Conservation (phyloP, 1,140 invertebrate genomes). For the Hypothenemus hampei region DNA sequence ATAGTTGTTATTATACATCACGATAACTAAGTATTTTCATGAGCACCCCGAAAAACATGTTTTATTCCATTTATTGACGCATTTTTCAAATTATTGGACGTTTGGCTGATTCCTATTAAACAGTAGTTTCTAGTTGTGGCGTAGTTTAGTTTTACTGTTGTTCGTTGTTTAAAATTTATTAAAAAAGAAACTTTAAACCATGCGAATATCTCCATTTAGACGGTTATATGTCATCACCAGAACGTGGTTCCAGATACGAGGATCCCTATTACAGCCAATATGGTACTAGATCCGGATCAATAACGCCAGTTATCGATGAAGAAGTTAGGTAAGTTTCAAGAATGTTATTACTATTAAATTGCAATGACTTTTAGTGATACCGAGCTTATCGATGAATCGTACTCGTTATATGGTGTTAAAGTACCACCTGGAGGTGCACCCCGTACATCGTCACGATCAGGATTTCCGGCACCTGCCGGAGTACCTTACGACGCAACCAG, state of each 20-base stretch:
- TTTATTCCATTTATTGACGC: too few species aligned
- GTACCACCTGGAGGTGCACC: slow-evolving; percentile 51
- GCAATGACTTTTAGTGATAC: slow-evolving; percentile 55
- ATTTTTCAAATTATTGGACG: too few species aligned
- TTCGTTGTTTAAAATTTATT: too few species aligned
- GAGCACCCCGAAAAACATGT: too few species aligned
- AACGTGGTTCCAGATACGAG: slow-evolving; percentile 71
- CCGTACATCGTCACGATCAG: slow-evolving; percentile 48
- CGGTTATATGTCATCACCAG: slow-evolving; percentile 84
- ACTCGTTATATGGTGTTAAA: slow-evolving; percentile 73
- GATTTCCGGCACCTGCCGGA: slow-evolving; percentile 49
- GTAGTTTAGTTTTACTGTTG: too few species aligned
- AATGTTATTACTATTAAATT: not conserved
- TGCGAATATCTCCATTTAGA: slow-evolving; percentile 46
- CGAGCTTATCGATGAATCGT: slow-evolving; percentile 70
- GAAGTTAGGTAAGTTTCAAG: slow-evolving; percentile 66
- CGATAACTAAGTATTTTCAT: too few species aligned
- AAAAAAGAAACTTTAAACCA: too few species aligned
- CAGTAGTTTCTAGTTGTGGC: too few species aligned
- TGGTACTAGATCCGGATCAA: slow-evolving; percentile 62
- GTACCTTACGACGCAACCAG: slow-evolving; percentile 56
- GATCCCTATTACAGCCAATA: slow-evolving; percentile 84
- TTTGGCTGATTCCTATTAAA: too few species aligned
- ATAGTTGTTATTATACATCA: too few species aligned
- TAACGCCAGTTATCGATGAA: slow-evolving; percentile 86